Base-by-base conservation (phyloP, 2,797 vertebrate species). In the Gephyroberyx darwinii region DNA sequence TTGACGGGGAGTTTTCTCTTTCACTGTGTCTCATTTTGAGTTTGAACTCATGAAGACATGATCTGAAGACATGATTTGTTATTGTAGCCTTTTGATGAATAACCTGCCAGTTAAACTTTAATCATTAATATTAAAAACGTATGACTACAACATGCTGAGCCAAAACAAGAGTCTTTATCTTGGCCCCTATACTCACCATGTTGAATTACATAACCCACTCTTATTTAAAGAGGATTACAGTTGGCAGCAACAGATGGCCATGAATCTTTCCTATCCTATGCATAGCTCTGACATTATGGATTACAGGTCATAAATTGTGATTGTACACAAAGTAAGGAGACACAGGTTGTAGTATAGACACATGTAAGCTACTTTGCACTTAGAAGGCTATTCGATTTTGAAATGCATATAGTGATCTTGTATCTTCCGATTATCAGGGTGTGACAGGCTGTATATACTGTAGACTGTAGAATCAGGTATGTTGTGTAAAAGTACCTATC, bases 211-310 rank as follows among this genome's bases (percentile, higher is more conserved):
- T 63, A 78, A 75, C 62, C 17, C 14, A 41, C 41, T 72, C 37
- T 65, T 12, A 59, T 69, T 67, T 37, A 62, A 70, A 65, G 54
- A 70, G 71, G 35, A 64, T 74, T 70, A 67, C 9, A 48, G 69
- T 78, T 77, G 74, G 59, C 54, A 71, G 52, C 30, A 59, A 47
- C 35, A 16, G 39, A 59, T 19, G 19, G 70, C 59, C 51, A 75
- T 83, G 41, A 83, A 78, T 84, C 71, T 75, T 55, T 16, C 58
- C 30, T 56, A 43, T 67, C 59, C 77, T 65, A 55, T 62, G 64
- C 56, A 74, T 55, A 68, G 8, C 48, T 31, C 20, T 82, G 80
- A 82, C 69, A 80, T 5, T 41, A n/a, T 13, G 64, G 55, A 76
- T 68, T 78, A 77, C 33, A 51, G 22, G 37, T 53, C 43, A 26